Conservation (phyloP, 2,113 vertebrate species). For the Solea solea region DNA sequence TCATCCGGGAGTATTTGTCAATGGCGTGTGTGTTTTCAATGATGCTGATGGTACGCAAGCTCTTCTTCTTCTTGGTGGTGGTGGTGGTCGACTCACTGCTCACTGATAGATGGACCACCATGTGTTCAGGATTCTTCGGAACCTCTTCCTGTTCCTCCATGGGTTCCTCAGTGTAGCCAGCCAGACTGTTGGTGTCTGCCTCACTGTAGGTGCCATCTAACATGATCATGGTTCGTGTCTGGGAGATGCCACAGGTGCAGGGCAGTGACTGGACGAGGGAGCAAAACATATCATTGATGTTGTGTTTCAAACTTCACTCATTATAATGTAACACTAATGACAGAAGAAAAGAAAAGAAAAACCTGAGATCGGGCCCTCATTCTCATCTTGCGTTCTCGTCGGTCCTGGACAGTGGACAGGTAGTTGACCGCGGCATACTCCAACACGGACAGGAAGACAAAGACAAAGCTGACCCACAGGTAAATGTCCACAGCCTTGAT, state of each 20-base stretch:
- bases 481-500: constrained; percentile 87
- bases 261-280: constrained; percentile 79
- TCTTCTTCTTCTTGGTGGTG: constrained; percentile 89
- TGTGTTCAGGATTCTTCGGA: constrained; percentile 87
- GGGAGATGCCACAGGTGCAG: constrained; percentile 89
- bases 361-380: constrained; percentile 85
- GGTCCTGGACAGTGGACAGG: constrained; percentile 92
- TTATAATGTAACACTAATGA: no score
- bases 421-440: constrained; percentile 92
- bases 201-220: constrained; percentile 92
- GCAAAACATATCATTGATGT: background rate
- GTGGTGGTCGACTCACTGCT: constrained; percentile 81
- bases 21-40: constrained; percentile 94
- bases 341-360: background rate
- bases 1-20: constrained; percentile 94
- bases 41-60: constrained; percentile 85
- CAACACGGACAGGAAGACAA: constrained; percentile 85
- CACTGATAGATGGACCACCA: constrained; percentile 89
- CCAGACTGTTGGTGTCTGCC: constrained; percentile 91
- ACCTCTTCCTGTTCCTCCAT: constrained; percentile 81
- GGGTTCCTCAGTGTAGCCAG: constrained; percentile 88
- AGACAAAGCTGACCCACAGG: constrained; percentile 86
- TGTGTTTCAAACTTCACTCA: no score
- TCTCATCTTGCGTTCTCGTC: constrained; percentile 85
- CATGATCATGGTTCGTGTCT: constrained; percentile 88